Percentiles rank a stretch among this genome's conserved stretches.
Evolutionary conservation across 64 coral and sea anemone species (phyloP).

Genomic region (Stichodactyla helianthus): DNA sequence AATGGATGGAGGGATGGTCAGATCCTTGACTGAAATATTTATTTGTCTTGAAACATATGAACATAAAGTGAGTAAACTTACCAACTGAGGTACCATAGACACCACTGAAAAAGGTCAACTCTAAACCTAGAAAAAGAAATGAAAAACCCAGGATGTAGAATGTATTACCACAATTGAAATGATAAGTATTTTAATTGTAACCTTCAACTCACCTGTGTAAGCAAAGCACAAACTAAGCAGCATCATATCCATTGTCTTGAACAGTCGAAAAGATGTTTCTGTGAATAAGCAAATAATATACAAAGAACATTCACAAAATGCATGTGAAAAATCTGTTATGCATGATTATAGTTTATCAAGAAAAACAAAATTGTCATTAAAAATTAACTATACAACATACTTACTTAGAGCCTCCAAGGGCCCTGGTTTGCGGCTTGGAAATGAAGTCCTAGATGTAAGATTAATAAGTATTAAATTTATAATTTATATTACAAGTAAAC

Average conservation of each 20-base stretch:
- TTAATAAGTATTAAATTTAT: background rate
- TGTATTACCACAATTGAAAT: background rate
- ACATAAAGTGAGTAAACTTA: slow-evolving; percentile 11
- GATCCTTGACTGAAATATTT: too few relatives aligned
- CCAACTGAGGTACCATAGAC: slow-evolving; percentile 93
- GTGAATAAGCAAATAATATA: too few relatives aligned
- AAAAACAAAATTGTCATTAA: background rate
- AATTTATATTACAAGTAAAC: background rate
- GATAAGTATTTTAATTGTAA: too few relatives aligned
- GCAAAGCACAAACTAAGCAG: slow-evolving; percentile 69
- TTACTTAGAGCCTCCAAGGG: slow-evolving; percentile 3
- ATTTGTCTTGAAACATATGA: too few relatives aligned
- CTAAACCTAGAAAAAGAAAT: slow-evolving; percentile 56
- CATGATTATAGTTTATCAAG: background rate
- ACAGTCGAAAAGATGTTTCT: slow-evolving; percentile 55
- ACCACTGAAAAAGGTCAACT: slow-evolving; percentile 97
- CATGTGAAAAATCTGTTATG: too few relatives aligned
- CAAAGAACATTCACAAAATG: too few relatives aligned
- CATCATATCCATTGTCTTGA: slow-evolving; percentile 73
- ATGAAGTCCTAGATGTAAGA: background rate
- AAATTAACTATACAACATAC: background rate
- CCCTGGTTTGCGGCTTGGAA: background rate
- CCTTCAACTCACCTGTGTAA: slow-evolving; percentile 61
- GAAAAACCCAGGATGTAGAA: background rate
- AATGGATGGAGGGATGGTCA: too few relatives aligned